Base-by-base conservation (phyloP, 2,888 invertebrate species). In the Villa cingulata region DNA sequence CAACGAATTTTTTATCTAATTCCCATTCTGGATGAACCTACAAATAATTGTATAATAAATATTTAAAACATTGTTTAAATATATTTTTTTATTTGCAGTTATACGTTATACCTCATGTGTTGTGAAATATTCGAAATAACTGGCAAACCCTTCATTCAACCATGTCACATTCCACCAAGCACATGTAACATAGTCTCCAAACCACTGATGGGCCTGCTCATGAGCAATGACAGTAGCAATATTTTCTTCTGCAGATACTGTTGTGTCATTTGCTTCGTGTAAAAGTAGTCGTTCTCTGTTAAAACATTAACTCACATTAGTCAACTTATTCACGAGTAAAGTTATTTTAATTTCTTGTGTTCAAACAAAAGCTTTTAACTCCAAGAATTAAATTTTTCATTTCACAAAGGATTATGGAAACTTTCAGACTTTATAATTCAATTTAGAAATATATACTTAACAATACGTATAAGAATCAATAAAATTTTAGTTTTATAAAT, bases 81-180 rank as follows among this genome's bases (percentile, higher is more conserved):
- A n/a, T n/a, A n/a, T n/a, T n/a, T n/a, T n/a, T n/a, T n/a, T n/a
- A n/a, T n/a, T n/a, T n/a, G 27, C 1, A 2, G 2, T 27, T 2
- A 9, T 27, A 9, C 2, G 10, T 27, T 9, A 27, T 10, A 36
- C 36, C 16, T 36, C 6, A 6, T 36, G 16, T 12, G 36, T 36
- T 16, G n/a, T 36, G 3, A 36, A 36, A 16, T 36, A 36, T 62
- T 88, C 80, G 58, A 83, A 82, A 62, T 77, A 84, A 58, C 75
- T 73, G 0, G 83, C 83, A 52, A 84, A 83, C 0, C 68, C 68
- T 63, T 86, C 85, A 10, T 75, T 74, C 45, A 83, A 64, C 74
- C 55, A 85, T 75, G 62, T 79, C 77, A 38, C 72, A 56, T 56
- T 69, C 74, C 74, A 83, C 64, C 65, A 43, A 49, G 61, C 34